Percentiles rank a stretch among this genome's conserved stretches.
phyloP scores from a whole-genome alignment of 1,140 invertebrate species.

The Drusus annulatus region DNA sequence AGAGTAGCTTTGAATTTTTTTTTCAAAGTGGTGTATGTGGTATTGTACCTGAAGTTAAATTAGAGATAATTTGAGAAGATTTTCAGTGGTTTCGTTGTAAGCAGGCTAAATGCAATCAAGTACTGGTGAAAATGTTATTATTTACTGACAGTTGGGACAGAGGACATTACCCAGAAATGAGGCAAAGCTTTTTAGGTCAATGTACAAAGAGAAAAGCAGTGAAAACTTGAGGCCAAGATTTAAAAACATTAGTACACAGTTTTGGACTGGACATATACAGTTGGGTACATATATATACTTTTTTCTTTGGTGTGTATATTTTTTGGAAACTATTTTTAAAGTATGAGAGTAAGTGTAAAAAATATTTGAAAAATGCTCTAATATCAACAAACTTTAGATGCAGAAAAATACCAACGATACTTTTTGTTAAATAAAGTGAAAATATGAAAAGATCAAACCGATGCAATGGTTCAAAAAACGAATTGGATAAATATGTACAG shows the following conservation, averaged over 20 bases:
- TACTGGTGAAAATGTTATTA: not conserved
- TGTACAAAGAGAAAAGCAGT: constrained; percentile 9
- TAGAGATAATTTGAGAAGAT: too few species aligned
- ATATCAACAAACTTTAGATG: not conserved
- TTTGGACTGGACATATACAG: too few species aligned
- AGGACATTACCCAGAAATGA: not conserved
- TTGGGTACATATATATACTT: too few species aligned
- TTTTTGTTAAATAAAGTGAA: not conserved
- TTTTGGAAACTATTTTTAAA: too few species aligned
- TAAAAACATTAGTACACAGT: too few species aligned
- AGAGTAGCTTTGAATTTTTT: too few species aligned
- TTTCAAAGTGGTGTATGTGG: too few species aligned
- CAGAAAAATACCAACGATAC: not conserved
- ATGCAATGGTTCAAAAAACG: not conserved
- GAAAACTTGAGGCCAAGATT: not conserved
- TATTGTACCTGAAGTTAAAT: too few species aligned
- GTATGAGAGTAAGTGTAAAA: too few species aligned
- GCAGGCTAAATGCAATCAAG: not conserved
- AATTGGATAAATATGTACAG: too few species aligned
- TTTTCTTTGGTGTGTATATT: too few species aligned
- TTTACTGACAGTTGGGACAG: too few species aligned
- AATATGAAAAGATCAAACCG: not conserved
- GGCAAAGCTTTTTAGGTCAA: not conserved
- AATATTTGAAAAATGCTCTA: not conserved
- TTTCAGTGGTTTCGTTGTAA: not conserved